These are phyloP conservation scores for Chloebia gouldiae DNA, from an alignment of 2,113 vertebrate species.

Conservation along the genomic window DNA sequence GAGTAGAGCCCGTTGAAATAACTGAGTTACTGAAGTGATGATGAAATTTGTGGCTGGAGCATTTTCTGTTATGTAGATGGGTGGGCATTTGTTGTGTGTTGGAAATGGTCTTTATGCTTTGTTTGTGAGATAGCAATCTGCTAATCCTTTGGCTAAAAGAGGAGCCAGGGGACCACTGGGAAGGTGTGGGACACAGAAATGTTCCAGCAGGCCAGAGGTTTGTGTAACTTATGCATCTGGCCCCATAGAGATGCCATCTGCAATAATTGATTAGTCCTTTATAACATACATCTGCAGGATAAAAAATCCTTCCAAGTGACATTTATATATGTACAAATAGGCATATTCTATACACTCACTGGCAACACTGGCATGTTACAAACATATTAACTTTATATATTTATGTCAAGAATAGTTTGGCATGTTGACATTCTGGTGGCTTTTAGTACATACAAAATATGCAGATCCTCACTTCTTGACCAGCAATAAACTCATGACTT, in stretches of 20 bases:
- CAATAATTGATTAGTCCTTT: not conserved
- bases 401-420: accelerated
- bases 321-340: not conserved
- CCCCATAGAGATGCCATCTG: accelerated
- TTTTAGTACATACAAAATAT: not conserved
- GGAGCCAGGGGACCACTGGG: not conserved
- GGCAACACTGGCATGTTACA: not conserved
- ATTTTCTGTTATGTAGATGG: not conserved
- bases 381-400: accelerated
- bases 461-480: not conserved
- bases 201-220: not conserved
- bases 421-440: not conserved
- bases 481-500: not conserved
- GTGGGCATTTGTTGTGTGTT: not conserved
- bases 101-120: not conserved
- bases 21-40: not conserved
- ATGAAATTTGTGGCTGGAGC: not conserved
- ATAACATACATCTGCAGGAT: not conserved
- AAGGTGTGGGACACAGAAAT: not conserved
- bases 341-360: not conserved
- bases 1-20: not conserved
- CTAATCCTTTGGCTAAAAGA: not conserved
- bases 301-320: not conserved
- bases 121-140: not conserved
- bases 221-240: not conserved